Evolutionary conservation across 2,888 invertebrate genomes (phyloP).

Genomic region (Eupelmus urozonus): DNA sequence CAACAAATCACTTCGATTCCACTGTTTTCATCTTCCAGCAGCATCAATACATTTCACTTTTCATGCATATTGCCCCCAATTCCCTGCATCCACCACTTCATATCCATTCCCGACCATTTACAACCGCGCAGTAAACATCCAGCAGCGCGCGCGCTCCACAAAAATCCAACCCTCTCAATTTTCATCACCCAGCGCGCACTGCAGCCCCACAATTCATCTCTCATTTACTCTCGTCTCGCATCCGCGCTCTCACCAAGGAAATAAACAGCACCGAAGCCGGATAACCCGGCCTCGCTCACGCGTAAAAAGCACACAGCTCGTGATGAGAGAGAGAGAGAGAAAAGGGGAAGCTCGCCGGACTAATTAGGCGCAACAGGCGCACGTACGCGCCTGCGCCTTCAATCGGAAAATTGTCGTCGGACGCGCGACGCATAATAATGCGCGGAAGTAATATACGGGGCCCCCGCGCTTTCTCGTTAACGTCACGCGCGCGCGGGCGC

Average conservation of each 20-base stretch:
- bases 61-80: too few relatives aligned
- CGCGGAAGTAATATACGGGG: constrained; percentile 15
- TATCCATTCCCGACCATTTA: background rate
- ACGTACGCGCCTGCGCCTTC: background rate
- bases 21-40: background rate
- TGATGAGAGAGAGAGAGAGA: too few relatives aligned
- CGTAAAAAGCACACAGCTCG: too few relatives aligned
- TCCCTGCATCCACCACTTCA: too few relatives aligned
- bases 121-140: background rate
- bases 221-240: too few relatives aligned
- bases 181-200: constrained; percentile 9
- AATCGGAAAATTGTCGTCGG: constrained; percentile 15
- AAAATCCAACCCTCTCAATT: background rate
- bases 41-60: too few relatives aligned
- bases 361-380: constrained; percentile 19
- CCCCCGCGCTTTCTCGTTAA: constrained; percentile 21
- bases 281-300: too few relatives aligned
- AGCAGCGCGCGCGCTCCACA: background rate
- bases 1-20: too few relatives aligned
- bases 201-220: constrained; percentile 20
- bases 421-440: constrained; percentile 18
- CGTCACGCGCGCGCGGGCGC: constrained; percentile 14
- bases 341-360: background rate
- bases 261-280: too few relatives aligned
- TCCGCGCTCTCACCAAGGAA: too few relatives aligned